A percentile compares a stretch with the other conserved stretches of the same genome.
Evolutionary conservation across 2,888 invertebrate species (phyloP).

Genomic region (Sabatieria punctata): DNA sequence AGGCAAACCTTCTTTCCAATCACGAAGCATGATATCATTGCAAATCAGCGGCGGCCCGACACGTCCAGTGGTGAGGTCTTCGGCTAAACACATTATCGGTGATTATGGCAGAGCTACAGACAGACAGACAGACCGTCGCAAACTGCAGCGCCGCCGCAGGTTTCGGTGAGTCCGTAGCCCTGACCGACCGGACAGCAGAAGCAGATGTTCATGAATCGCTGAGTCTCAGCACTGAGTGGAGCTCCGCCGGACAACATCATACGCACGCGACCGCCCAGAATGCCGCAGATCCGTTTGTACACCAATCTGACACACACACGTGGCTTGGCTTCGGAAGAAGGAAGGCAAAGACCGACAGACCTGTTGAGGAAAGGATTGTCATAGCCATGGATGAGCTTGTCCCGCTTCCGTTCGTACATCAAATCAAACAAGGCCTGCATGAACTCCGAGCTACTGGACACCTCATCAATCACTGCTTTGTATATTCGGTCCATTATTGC

Average conservation of each 20-base stretch:
- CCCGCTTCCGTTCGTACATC: constrained; percentile 77
- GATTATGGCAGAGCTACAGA: no score
- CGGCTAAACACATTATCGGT: constrained; percentile 22
- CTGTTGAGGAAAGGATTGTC: constrained; percentile 38
- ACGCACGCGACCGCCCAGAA: constrained; percentile 74
- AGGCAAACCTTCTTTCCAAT: constrained; percentile 86
- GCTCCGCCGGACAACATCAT: constrained; percentile 84
- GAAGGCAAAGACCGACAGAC: no score
- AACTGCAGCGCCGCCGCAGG: constrained; percentile 63
- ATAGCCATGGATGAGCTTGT: constrained; percentile 51
- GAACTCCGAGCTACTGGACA: constrained; percentile 54
- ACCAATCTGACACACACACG: constrained; percentile 40
- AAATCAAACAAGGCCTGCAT: constrained; percentile 74
- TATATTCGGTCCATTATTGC: constrained; percentile 90
- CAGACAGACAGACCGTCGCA: constrained; percentile 22
- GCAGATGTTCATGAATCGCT: constrained; percentile 75
- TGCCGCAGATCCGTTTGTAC: constrained; percentile 47
- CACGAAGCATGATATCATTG: constrained; percentile 62
- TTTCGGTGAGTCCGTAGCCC: constrained; percentile 94
- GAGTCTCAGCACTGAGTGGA: constrained; percentile 82
- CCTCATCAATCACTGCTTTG: constrained; percentile 85
- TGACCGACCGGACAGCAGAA: constrained; percentile 74
- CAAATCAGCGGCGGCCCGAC: constrained; percentile 73
- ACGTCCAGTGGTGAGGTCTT: constrained; percentile 57
- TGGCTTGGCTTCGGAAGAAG: no score